Percentiles rank a stretch among this genome's conserved stretches.
phyloP scores from a whole-genome alignment of 2,113 vertebrate genomes.

The Brevimyrus niger region DNA sequence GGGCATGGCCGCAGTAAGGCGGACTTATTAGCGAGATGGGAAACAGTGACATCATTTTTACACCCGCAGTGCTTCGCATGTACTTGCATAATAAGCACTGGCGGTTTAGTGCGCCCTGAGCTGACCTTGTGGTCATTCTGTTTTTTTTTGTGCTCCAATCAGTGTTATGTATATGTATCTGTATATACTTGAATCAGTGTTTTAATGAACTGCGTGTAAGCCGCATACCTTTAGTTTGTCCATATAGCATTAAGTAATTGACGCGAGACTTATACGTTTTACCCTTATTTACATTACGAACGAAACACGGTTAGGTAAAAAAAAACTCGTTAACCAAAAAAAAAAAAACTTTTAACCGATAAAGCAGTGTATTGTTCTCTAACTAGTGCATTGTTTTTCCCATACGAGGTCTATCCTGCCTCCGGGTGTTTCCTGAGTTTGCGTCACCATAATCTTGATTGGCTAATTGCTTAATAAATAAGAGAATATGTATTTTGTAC shows the following conservation, averaged over 20 bases:
- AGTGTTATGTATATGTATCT: neutral
- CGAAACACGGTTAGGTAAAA: neutral
- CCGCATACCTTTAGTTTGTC: neutral
- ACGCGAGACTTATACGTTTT: neutral
- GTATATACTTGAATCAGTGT: neutral
- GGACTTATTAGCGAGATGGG: slow-evolving; percentile 1
- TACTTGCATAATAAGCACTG: slow-evolving; percentile 8
- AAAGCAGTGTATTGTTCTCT: neutral
- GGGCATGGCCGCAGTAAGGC: neutral
- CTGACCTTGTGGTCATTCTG: neutral
- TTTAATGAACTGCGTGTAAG: neutral
- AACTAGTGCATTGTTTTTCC: neutral
- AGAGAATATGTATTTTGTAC: neutral
- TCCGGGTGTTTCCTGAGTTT: neutral
- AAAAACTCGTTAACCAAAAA: neutral
- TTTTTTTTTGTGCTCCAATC: neutral
- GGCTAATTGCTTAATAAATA: neutral
- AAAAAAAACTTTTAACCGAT: neutral
- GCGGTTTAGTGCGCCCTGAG: neutral
- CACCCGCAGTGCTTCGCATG: neutral
- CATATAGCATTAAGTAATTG: neutral
- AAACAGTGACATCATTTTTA: slow-evolving; percentile 11
- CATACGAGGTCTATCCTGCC: neutral
- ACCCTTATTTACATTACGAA: neutral
- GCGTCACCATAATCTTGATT: neutral